Conservation (phyloP, 2,888 invertebrate genomes). For the Autographa pulchrina region DNA sequence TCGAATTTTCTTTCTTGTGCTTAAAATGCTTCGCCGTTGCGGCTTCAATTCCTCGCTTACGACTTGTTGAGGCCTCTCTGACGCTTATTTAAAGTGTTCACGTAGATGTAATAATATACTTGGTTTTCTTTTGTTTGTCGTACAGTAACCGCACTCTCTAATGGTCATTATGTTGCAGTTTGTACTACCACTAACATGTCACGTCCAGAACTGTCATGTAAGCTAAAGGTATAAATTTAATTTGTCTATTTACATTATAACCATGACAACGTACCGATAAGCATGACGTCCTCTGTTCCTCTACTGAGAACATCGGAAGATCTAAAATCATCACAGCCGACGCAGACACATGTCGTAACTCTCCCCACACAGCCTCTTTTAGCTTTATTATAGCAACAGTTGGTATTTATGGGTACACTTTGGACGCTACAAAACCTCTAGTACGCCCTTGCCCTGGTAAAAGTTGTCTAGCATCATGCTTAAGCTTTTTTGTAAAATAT, state of each 20-base stretch:
- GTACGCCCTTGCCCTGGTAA: conserved; percentile 88
- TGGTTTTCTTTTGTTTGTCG: conserved; percentile 89
- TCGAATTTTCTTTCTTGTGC: conserved; percentile 81
- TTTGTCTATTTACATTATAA: conserved; percentile 87
- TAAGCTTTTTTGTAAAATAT: conserved; percentile 89
- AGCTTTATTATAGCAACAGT: conserved; percentile 87
- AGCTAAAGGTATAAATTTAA: conserved; percentile 89
- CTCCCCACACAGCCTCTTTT: conserved; percentile 85
- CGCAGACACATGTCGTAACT: conserved; percentile 84
- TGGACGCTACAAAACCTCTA: conserved; percentile 88
- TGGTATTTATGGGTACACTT: conserved; percentile 88
- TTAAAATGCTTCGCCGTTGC: conserved; percentile 86
- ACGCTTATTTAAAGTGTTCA: conserved; percentile 87
- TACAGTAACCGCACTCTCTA: conserved; percentile 89
- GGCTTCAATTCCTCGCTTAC: conserved; percentile 87
- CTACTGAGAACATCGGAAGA: conserved; percentile 75
- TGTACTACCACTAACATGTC: conserved; percentile 90
- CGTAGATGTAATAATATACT: conserved; percentile 87
- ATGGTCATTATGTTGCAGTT: conserved; percentile 90
- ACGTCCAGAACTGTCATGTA: conserved; percentile 90
- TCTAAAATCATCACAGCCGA: conserved; percentile 80
- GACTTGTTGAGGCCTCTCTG: conserved; percentile 86
- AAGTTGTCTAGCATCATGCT: conserved; percentile 90
- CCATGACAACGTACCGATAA: conserved; percentile 81
- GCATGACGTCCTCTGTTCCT: conserved; percentile 82